These are phyloP conservation scores for Pelochelys cantorii DNA, from an alignment of 2,797 vertebrate species.

Conservation along the genomic window DNA sequence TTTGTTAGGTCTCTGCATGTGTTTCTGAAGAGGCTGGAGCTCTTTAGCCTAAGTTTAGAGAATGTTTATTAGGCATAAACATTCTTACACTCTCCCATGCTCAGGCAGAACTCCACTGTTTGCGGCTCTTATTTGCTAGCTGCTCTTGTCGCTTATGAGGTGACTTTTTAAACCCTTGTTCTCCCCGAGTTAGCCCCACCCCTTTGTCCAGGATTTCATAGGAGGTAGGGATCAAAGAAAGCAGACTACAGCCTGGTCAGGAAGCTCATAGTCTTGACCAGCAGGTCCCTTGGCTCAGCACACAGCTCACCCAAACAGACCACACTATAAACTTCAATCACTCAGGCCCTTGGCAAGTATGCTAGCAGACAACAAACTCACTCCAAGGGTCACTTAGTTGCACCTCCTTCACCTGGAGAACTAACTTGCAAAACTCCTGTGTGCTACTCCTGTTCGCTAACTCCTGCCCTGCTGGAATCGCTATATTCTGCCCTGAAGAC, in stretches of 20 bases:
- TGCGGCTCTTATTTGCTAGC: background rate
- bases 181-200: background rate
- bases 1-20: background rate
- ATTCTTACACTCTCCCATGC: no score
- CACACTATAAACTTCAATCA: background rate
- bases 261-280: background rate
- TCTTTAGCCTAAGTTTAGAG: background rate
- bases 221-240: no score
- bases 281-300: background rate
- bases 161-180: background rate
- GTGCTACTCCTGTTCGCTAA: background rate
- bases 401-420: background rate
- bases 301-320: background rate
- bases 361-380: background rate
- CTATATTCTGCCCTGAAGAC: background rate
- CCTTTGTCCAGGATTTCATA: background rate
- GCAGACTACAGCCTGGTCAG: background rate
- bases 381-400: no score
- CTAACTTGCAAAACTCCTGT: background rate
- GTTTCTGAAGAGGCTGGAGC: background rate
- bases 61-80: no score
- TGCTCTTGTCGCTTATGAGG: background rate
- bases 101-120: background rate
- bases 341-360: background rate
- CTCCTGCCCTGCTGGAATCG: background rate